Base-by-base conservation (phyloP, 2,888 invertebrate genomes). In the Acanthacorydalis orientalis region DNA sequence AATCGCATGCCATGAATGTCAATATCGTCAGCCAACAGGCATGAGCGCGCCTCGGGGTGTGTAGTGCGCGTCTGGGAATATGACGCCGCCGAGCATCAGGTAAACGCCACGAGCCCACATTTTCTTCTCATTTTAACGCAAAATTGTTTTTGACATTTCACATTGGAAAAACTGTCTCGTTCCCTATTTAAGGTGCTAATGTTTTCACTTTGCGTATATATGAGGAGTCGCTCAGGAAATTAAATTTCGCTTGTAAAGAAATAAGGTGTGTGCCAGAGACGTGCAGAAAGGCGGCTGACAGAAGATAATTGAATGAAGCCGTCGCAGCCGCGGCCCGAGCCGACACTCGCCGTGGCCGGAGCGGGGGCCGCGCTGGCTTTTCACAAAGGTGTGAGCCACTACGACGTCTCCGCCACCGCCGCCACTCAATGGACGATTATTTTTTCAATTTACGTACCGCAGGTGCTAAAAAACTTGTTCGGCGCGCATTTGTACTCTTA, bases 231-330 rank as follows among this genome's bases (percentile, higher is more conserved):
- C 56, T 60, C 64, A 64, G 67, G 65, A 67, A 67, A 66, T 67
- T 66, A 65, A 66, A 66, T 67, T 67, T 65, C 60, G 60, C 62
- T 59, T 58, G 60, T 61, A 62, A 63, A 64, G 63, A 63, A 64
- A 64, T 63, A 64, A 65, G 65, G 63, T 64, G 64, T 23, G 23
- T 23, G n/a, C 37, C 12, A 14, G 37, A n/a, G 10, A 37, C 37
- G 37, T 37, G 37, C 37, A n/a, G 37, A n/a, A 12, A n/a, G 10
- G 37, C 37, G 37, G 4, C 37, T 37, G 37, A 37, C 37, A 37
- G 37, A 37, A 37, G 37, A 37, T 37, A 37, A 37, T 37, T 37
- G 37, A 37, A 37, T 37, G 37, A 23, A 23, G 23, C 23, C 2
- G 23, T 23, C 23, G 23, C 23, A 23, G 23, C 23, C 23, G 23